Percentiles rank a stretch among this genome's conserved stretches.
phyloP scores from a whole-genome alignment of 2,113 vertebrate species.

The Ancistrus triradiatus region DNA sequence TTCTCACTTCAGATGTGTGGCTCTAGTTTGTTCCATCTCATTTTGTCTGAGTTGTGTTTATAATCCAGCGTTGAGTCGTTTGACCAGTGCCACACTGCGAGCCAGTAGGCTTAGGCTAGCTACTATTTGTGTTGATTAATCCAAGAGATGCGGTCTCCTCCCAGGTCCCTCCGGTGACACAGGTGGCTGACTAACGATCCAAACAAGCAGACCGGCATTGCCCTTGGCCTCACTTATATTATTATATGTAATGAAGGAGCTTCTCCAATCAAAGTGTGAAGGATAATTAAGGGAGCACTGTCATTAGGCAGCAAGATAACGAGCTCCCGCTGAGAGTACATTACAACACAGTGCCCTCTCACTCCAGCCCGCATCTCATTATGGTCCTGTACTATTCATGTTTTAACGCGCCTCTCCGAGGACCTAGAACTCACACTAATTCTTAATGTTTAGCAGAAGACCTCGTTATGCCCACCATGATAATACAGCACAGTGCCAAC shows the following conservation, averaged over 20 bases:
- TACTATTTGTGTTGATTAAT: constrained; percentile 38
- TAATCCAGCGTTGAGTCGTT: constrained; percentile 13
- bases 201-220: constrained; percentile 28
- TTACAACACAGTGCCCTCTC: constrained; percentile 30
- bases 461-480: constrained; percentile 24
- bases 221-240: constrained; percentile 47
- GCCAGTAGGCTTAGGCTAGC: constrained; percentile 26
- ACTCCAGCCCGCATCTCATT: constrained; percentile 40
- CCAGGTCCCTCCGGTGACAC: constrained; percentile 34
- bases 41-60: constrained; percentile 16
- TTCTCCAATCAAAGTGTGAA: constrained; percentile 51
- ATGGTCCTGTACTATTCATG: constrained; percentile 11
- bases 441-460: constrained; percentile 22
- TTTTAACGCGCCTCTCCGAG: constrained; percentile 7
- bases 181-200: constrained; percentile 36
- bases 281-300: constrained; percentile 59
- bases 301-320: constrained; percentile 61
- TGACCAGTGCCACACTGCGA: constrained; percentile 6
- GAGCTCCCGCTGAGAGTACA: constrained; percentile 51
- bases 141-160: constrained; percentile 18
- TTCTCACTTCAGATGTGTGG: constrained; percentile 21
- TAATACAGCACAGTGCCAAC: constrained; percentile 1
- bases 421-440: constrained; percentile 29
- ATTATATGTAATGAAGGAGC: constrained; percentile 59
- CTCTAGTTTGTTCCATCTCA: constrained; percentile 10